Percentiles rank a stretch among this genome's conserved stretches.
Evolutionary conservation across 2,797 vertebrate genomes (phyloP).

Genomic region (Tachyglossus aculeatus): DNA sequence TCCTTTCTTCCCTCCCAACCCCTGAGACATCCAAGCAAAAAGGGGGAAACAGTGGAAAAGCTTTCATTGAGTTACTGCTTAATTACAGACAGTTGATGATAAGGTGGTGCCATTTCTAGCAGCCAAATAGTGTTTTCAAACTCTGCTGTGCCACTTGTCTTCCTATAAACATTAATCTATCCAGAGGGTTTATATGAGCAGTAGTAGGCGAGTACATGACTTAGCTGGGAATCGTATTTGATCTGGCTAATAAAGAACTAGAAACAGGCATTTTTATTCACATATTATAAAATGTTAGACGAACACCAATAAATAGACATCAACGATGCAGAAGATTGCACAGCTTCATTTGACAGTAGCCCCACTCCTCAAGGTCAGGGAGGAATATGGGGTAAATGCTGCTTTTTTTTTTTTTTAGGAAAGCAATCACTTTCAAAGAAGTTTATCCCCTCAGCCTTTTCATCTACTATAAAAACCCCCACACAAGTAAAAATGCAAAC

Average conservation of each 20-base stretch:
- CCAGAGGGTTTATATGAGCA: conserved; percentile 18
- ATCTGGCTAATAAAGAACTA: conserved; percentile 14
- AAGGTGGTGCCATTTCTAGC: conserved; percentile 6
- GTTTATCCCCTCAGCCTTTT: conserved; percentile 24
- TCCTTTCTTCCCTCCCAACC: too few species aligned
- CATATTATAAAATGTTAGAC: conserved; percentile 18
- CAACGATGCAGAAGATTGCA: conserved; percentile 4
- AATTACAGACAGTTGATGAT: neutral
- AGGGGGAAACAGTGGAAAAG: too few species aligned
- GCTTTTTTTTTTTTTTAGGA: conserved; percentile 2
- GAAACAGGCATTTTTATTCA: conserved; percentile 29
- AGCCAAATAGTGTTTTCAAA: conserved; percentile 21
- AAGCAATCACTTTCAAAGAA: conserved; percentile 23
- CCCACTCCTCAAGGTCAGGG: conserved; percentile 16
- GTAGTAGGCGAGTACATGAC: conserved; percentile 12
- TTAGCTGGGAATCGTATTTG: conserved; percentile 10
- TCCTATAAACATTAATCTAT: conserved; percentile 26
- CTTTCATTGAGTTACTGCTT: too few species aligned
- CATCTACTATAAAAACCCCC: neutral
- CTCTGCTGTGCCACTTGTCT: neutral
- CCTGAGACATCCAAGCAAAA: too few species aligned
- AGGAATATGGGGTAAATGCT: neutral
- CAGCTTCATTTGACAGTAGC: conserved; percentile 28
- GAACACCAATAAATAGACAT: conserved; percentile 4
- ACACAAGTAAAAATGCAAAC: conserved; percentile 35